phyloP scores from a whole-genome alignment of 2,888 invertebrate species.

The Phortica magna region DNA sequence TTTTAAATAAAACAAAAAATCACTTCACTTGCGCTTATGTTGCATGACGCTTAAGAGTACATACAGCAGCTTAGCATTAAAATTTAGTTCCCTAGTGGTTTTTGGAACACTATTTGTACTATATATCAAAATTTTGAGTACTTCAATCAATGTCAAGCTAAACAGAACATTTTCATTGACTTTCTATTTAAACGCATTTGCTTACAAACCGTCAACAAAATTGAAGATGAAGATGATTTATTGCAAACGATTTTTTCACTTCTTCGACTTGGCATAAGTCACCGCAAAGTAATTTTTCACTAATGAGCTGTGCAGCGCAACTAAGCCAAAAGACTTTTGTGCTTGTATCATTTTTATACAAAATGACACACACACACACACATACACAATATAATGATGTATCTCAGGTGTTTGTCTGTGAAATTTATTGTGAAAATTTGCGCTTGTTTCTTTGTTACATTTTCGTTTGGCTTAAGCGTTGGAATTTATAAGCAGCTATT shows the following conservation, averaged over 20 bases:
- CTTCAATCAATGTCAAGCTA: constrained; percentile 14
- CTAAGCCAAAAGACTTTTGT: constrained; percentile 1
- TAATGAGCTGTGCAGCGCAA: constrained; percentile 62
- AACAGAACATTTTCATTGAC: not conserved
- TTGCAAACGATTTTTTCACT: constrained; percentile 20
- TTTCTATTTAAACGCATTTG: constrained; percentile 2
- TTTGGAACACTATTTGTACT: not conserved
- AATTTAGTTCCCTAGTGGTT: too few relatives aligned
- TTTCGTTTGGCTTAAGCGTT: constrained; percentile 61
- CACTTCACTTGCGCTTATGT: not conserved
- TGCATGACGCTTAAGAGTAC: too few relatives aligned
- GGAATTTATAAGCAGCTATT: constrained; percentile 64
- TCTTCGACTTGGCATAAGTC: constrained; percentile 61
- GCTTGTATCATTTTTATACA: not conserved
- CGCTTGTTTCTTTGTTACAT: constrained; percentile 43
- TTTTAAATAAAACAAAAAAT: too few relatives aligned
- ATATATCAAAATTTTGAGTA: not conserved
- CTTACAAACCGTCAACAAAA: not conserved
- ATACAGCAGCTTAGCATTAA: not conserved
- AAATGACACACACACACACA: not conserved
- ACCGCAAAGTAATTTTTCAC: constrained; percentile 71
- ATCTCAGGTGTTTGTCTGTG: constrained; percentile 73
- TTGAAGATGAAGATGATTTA: constrained; percentile 23
- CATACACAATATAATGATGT: constrained; percentile 70
- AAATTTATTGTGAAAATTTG: constrained; percentile 70